A percentile compares a stretch with the other conserved stretches of the same genome.
Conservation (phyloP, 2,797 vertebrate genomes). For the Sebastes hubbsi region DNA sequence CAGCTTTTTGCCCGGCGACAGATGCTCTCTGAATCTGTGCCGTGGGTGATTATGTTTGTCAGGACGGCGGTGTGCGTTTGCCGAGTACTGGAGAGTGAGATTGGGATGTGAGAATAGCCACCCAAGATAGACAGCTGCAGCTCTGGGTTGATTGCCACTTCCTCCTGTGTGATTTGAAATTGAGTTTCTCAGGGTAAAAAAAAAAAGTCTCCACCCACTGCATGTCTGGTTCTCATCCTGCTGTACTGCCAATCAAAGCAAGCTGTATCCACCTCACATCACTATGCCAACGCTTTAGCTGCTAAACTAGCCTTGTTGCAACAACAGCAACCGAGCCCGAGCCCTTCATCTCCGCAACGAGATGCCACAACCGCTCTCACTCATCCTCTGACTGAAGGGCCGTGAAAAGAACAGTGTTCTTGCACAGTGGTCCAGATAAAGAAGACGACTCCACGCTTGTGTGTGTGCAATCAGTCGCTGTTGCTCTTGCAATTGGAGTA, state of each 20-base stretch:
- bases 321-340: conserved; percentile 10
- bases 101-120: conserved; percentile 62
- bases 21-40: conserved; percentile 56
- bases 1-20: conserved; percentile 34
- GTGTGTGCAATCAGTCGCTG: conserved; percentile 71
- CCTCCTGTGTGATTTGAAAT: conserved; percentile 68
- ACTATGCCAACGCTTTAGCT: conserved; percentile 45
- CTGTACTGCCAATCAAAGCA: conserved; percentile 45
- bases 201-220: conserved; percentile 21
- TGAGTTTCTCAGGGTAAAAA: conserved; percentile 38
- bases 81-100: conserved; percentile 64
- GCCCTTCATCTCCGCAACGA: conserved; percentile 49
- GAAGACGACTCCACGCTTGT: conserved; percentile 21
- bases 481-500: conserved; percentile 73
- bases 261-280: conserved; percentile 38
- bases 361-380: conserved; percentile 26
- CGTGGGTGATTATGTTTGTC: conserved; percentile 71
- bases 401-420: conserved; percentile 27
- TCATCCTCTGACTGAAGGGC: conserved; percentile 42
- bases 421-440: conserved; percentile 42
- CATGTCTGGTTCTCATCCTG: conserved; percentile 37
- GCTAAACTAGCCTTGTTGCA: conserved; percentile 24
- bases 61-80: conserved; percentile 63
- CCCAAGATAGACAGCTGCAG: conserved; percentile 68
- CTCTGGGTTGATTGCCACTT: conserved; percentile 65